phyloP scores from a whole-genome alignment of 1,140 invertebrate species.

The Asobara japonica region DNA sequence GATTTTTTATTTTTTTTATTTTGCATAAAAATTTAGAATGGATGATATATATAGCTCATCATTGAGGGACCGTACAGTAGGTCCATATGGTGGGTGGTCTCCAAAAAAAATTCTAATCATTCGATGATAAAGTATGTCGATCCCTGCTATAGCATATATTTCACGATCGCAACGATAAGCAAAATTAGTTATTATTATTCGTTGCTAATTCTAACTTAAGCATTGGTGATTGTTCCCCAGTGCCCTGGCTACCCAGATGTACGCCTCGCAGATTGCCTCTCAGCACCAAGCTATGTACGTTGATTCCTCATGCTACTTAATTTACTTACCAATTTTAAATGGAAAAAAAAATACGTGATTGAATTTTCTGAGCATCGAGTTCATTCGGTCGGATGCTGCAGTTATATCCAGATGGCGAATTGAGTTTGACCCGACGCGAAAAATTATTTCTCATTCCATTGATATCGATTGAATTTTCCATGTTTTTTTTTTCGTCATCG shows the following conservation, averaged over 20 bases:
- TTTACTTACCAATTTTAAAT: conserved; percentile 53
- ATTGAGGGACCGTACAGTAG: not conserved
- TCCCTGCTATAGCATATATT: not conserved
- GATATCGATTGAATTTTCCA: not conserved
- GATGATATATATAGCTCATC: too few relatives aligned
- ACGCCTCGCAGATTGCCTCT: conserved; percentile 87
- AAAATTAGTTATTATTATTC: conserved; percentile 27
- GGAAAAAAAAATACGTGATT: conserved; percentile 32
- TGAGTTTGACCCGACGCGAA: not conserved
- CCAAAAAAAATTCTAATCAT: too few relatives aligned
- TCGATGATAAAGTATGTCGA: too few relatives aligned
- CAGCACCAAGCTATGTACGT: conserved; percentile 92
- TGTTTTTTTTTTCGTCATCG: conserved; percentile 15
- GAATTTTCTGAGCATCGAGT: conserved; percentile 17
- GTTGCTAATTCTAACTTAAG: conserved; percentile 63
- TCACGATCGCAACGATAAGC: conserved; percentile 18
- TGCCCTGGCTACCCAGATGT: conserved; percentile 96
- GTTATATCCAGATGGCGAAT: conserved; percentile 33
- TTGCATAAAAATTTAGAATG: too few relatives aligned
- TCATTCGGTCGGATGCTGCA: conserved; percentile 28
- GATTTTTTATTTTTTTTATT: too few relatives aligned
- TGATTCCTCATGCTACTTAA: conserved; percentile 64
- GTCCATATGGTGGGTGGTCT: too few relatives aligned
- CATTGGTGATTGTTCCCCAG: conserved; percentile 77
- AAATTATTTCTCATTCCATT: not conserved